Evolutionary conservation across 2,888 invertebrate species (phyloP).

Genomic region (Macaria liturata): DNA sequence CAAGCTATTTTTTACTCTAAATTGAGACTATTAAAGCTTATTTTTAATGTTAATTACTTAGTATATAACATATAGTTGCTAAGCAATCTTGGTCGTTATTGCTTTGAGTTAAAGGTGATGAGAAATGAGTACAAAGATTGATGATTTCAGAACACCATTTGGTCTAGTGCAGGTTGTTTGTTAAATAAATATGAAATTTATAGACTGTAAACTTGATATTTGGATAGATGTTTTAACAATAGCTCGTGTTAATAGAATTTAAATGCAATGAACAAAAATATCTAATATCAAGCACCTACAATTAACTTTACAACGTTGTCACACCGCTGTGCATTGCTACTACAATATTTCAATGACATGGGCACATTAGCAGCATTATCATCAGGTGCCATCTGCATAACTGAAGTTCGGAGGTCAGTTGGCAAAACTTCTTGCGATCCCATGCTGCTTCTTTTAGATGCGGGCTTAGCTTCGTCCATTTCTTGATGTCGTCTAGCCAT

Average conservation of each 20-base stretch:
- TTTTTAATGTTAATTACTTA: slow-evolving; percentile 1
- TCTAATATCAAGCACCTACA: too few relatives aligned
- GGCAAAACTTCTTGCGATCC: too few relatives aligned
- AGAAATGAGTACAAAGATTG: slow-evolving; percentile 16
- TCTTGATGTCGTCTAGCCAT: too few relatives aligned
- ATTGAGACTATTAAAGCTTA: slow-evolving; percentile 2
- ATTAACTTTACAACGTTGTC: too few relatives aligned
- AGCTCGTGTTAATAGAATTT: background rate
- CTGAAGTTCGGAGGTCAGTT: too few relatives aligned
- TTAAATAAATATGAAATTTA: slow-evolving; percentile 19
- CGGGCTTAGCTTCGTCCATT: too few relatives aligned
- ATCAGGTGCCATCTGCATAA: too few relatives aligned
- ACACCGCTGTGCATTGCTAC: too few relatives aligned
- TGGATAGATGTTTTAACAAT: slow-evolving; percentile 3
- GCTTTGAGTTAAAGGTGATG: slow-evolving; percentile 2
- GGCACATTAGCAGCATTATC: too few relatives aligned
- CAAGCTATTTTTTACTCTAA: slow-evolving; percentile 9
- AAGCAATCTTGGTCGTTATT: slow-evolving; percentile 5
- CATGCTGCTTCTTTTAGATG: too few relatives aligned
- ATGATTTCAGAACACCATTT: slow-evolving; percentile 19
- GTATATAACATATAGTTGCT: background rate
- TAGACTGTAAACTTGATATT: slow-evolving; percentile 19
- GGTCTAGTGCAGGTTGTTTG: slow-evolving; percentile 19
- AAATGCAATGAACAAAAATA: background rate
- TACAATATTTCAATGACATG: too few relatives aligned